Percentiles rank a stretch among this genome's conserved stretches.
Conservation (phyloP, 2,888 invertebrate genomes). For the Megaustenia siamemsis region DNA sequence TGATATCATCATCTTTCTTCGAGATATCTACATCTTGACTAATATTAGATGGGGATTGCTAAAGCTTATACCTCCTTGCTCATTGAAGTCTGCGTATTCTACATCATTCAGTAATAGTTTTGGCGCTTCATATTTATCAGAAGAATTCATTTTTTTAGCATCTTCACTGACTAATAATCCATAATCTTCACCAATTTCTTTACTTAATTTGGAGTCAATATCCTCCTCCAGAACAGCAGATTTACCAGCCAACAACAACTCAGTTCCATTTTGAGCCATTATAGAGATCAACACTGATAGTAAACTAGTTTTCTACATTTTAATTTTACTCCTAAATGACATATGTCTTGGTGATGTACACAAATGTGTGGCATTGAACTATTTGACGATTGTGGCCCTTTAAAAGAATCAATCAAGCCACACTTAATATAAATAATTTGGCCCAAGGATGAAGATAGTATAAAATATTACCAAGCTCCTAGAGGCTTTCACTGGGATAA, state of each 20-base stretch:
- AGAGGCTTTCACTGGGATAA: not conserved
- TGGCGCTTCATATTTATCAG: not conserved
- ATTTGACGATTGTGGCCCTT: not conserved
- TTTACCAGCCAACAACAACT: slow-evolving; percentile 15
- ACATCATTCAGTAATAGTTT: not conserved
- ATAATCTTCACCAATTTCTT: slow-evolving; percentile 7
- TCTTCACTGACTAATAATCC: not conserved
- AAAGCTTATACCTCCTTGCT: not conserved
- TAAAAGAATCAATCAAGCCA: not conserved
- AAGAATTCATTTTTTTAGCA: not conserved
- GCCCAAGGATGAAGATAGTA: not conserved
- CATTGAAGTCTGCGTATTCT: not conserved
- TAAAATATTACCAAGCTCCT: not conserved
- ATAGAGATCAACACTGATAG: not conserved
- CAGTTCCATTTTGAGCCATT: slow-evolving; percentile 24
- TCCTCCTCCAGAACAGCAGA: slow-evolving; percentile 28
- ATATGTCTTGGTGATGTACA: not conserved
- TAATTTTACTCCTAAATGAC: not conserved
- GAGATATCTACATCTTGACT: not conserved
- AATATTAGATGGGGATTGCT: not conserved
- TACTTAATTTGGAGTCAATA: not conserved
- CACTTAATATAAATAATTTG: not conserved
- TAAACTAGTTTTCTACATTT: slow-evolving; percentile 17
- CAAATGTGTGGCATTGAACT: not conserved
- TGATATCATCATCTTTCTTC: slow-evolving; percentile 22